These are phyloP conservation scores for Heliocidaris tuberculata DNA, from an alignment of 35 echinoderm and acorn worm species.

Conservation along the genomic window DNA sequence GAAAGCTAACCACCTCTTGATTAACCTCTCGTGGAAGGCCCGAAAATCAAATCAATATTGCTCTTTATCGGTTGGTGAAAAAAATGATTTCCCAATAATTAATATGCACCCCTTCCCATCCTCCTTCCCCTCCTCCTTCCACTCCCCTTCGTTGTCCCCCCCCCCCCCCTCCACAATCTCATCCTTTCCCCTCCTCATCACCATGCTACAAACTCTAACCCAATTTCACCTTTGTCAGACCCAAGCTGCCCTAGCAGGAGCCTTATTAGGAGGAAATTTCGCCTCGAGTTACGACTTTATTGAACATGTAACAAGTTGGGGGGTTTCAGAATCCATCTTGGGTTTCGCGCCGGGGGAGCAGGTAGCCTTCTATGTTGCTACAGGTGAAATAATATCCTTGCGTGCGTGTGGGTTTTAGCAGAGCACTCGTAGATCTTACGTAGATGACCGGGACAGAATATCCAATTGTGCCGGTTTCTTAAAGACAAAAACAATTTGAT, in stretches of 20 bases:
- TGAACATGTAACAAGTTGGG: slow-evolving; percentile 40
- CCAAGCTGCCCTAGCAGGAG: background rate
- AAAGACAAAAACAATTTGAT: background rate
- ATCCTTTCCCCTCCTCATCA: background rate
- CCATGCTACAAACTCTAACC: slow-evolving; percentile 15
- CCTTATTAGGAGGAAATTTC: background rate
- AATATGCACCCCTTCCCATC: background rate
- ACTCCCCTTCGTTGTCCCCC: background rate
- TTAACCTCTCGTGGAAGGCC: too few relatives aligned
- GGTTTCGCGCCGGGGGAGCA: background rate
- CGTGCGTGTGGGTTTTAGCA: background rate
- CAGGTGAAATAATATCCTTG: slow-evolving; percentile 28
- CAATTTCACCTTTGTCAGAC: slow-evolving; percentile 21
- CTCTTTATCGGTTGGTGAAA: too few relatives aligned
- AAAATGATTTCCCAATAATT: too few relatives aligned
- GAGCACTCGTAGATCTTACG: background rate
- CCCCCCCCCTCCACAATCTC: background rate
- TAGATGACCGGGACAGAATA: background rate
- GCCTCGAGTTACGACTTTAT: slow-evolving; percentile 33
- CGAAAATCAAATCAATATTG: too few relatives aligned
- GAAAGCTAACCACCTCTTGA: too few relatives aligned
- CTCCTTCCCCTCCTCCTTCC: background rate
- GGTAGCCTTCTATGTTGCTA: background rate
- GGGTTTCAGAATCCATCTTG: slow-evolving; percentile 8
- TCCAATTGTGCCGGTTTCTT: background rate